phyloP scores from a whole-genome alignment of 2,797 vertebrate genomes.

The Acestrorhynchus altus region DNA sequence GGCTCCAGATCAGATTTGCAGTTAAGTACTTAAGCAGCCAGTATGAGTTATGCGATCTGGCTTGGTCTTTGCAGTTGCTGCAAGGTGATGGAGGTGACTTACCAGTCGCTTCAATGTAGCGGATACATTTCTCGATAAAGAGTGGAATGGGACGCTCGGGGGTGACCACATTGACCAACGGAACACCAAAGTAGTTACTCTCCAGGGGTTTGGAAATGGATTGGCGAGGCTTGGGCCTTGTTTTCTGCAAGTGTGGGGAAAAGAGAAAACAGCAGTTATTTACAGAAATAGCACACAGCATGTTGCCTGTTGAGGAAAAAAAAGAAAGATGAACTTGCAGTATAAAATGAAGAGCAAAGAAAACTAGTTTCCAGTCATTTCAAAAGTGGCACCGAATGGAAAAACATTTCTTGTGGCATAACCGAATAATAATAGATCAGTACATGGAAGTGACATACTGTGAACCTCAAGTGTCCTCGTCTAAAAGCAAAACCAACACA shows the following conservation, averaged over 20 bases:
- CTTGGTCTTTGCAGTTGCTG: background rate
- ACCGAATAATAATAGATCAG: too few species aligned
- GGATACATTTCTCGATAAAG: conserved; percentile 95
- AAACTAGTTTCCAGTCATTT: too few species aligned
- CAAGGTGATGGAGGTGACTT: conserved; percentile 48
- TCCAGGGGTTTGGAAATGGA: conserved; percentile 91
- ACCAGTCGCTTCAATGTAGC: conserved; percentile 94
- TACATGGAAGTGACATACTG: too few species aligned
- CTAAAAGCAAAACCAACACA: too few species aligned
- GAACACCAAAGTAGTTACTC: conserved; percentile 95
- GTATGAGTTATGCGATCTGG: conserved; percentile 10
- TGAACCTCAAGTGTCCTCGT: too few species aligned
- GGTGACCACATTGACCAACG: conserved; percentile 84
- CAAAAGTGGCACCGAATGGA: too few species aligned
- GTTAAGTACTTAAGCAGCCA: conserved; percentile 3
- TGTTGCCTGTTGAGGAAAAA: background rate
- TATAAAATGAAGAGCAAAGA: background rate
- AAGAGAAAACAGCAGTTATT: background rate
- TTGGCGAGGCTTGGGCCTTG: conserved; percentile 87
- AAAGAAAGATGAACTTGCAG: too few species aligned
- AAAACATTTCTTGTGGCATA: too few species aligned
- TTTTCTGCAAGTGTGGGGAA: conserved; percentile 79
- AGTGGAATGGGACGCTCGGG: conserved; percentile 88
- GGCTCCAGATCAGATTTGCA: background rate
- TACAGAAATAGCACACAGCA: background rate